Evolutionary conservation across 2,113 vertebrate genomes (phyloP).

Genomic region (Melierax canorus): DNA sequence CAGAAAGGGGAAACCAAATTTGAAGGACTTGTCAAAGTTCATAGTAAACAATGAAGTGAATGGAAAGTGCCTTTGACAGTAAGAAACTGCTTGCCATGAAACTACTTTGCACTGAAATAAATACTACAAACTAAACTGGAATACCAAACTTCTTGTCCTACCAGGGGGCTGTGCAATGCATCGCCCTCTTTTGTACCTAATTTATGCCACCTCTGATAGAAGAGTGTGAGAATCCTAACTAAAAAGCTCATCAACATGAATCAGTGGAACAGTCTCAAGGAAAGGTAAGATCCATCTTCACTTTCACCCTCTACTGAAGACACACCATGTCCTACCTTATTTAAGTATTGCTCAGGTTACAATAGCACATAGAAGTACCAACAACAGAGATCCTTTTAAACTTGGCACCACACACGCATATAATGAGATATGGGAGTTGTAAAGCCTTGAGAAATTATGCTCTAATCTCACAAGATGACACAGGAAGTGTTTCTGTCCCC

Average conservation of each 20-base stretch:
- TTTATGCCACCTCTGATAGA: neutral
- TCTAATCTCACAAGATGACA: neutral
- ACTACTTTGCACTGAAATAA: slow-evolving; percentile 18
- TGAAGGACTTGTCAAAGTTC: slow-evolving; percentile 52
- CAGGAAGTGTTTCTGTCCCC: neutral
- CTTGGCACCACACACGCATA: neutral
- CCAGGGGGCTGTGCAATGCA: neutral
- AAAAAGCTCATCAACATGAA: neutral
- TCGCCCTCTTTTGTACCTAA: neutral
- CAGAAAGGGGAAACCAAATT: slow-evolving; percentile 29
- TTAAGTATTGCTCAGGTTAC: neutral
- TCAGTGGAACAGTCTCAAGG: neutral
- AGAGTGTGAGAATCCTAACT: neutral
- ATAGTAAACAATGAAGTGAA: slow-evolving; percentile 26
- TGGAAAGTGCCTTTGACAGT: slow-evolving; percentile 28
- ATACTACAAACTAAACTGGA: neutral
- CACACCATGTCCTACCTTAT: neutral
- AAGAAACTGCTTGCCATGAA: slow-evolving; percentile 16
- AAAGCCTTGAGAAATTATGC: neutral
- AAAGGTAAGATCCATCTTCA: neutral
- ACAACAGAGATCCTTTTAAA: neutral
- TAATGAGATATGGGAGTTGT: neutral
- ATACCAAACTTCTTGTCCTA: neutral
- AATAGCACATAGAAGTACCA: neutral
- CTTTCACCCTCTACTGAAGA: neutral